Evolutionary conservation across 2,797 vertebrate species (phyloP), one percentile per base, ranked within the genome.

Genomic region (Phataginus tricuspis): DNA sequence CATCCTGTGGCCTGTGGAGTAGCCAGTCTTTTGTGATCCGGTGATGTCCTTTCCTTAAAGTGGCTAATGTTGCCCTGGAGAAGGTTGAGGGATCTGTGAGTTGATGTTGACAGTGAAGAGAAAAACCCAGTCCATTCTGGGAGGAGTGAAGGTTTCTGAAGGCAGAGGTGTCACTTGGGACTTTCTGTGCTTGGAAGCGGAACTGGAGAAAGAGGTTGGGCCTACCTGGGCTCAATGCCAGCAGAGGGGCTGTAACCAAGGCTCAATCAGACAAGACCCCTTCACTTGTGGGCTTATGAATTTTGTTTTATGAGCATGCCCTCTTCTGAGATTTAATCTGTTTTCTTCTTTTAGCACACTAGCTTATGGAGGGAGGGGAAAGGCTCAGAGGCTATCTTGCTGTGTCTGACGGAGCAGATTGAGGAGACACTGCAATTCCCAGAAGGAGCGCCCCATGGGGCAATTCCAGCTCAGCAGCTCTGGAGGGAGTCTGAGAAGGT

Each of bases 121-220:
- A 25, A 96, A 96, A 94, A 85, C 92, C 94, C 85, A 92, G 94
- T 55, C 37, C 66, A 21, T 89, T 96, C 78, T 95, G 57, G 91
- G 66, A 96, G 42, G 68, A n/a, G n/a, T n/a, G 88, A 86, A 94
- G 91, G 68, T 96, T 96, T 89, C 89, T 82, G 23, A 71, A 92
- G 95, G 90, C 95, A 95, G 80, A 96, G 90, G 90, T 96, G 94
- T 95, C 94, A 87, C 66, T 96, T 86, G 94, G 96, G 95, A 97
- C 96, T 97, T 97, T 96, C 93, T 97, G 94, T 85, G 71, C 51
- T 93, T 95, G 91, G 95, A 96, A 96, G 86, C 66, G 97, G 94
- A 97, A 95, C 94, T 95, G 79, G 94, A 97, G 89, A 96, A 95
- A 96, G 92, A 96, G 66, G 78, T 61, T 79, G 79, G 95, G 93